Evolutionary conservation across 2,797 vertebrate species (phyloP).

Genomic region (Oreochromis mossambicus): DNA sequence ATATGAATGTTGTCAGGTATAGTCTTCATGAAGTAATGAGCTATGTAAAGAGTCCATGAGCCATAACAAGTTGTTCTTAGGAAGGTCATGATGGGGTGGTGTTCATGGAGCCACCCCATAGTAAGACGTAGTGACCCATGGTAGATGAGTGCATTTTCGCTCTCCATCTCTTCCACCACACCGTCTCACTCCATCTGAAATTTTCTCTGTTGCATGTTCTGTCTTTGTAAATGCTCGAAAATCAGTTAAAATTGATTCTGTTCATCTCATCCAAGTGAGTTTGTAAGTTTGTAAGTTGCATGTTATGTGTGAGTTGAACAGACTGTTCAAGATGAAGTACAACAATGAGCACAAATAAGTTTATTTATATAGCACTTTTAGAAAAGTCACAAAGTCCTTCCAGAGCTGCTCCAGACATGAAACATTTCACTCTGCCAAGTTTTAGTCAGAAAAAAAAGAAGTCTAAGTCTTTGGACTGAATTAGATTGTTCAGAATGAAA

Average conservation of each 20-base stretch:
- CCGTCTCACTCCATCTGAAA: neutral
- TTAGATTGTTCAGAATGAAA: neutral
- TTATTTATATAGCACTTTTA: accelerated
- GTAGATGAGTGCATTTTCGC: neutral
- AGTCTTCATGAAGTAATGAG: neutral
- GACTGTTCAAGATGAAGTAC: neutral
- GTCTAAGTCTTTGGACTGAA: accelerated
- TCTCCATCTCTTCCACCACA: accelerated
- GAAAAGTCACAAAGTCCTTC: neutral
- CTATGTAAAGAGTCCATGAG: neutral
- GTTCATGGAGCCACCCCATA: neutral
- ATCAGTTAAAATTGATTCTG: neutral
- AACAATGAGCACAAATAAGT: accelerated
- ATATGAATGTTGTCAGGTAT: neutral
- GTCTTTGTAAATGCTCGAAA: no score
- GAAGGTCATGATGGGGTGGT: accelerated
- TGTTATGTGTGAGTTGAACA: neutral
- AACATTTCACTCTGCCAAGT: neutral
- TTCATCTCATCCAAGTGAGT: neutral
- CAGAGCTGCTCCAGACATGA: neutral
- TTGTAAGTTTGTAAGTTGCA: neutral
- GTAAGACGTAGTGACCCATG: neutral
- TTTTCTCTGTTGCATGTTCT: no score
- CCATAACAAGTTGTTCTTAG: neutral
- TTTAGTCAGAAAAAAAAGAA: neutral